phyloP scores from a whole-genome alignment of 2,113 vertebrate genomes.

The Sander lucioperca region DNA sequence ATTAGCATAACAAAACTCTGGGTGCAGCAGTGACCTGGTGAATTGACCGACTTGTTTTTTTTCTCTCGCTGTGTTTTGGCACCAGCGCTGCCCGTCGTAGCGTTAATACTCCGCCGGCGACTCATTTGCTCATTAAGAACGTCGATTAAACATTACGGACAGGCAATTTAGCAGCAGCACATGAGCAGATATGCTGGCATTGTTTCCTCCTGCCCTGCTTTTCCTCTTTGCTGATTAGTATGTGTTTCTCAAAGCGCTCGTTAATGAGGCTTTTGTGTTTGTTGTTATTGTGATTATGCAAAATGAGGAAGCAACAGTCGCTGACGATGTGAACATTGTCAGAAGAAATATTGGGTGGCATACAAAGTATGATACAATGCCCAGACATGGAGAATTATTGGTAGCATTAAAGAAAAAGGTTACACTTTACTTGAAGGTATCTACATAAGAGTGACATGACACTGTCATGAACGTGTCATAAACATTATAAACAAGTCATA shows the following conservation, averaged over 20 bases:
- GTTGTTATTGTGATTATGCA: not conserved
- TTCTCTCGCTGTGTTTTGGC: not conserved
- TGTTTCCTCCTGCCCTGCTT: constrained; percentile 18
- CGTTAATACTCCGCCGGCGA: not conserved
- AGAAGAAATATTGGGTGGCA: not conserved
- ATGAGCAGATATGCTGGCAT: constrained; percentile 8
- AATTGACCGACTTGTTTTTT: not conserved
- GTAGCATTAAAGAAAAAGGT: too few relatives aligned
- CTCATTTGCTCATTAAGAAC: constrained; percentile 41
- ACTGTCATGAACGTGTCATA: too few relatives aligned
- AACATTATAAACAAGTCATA: too few relatives aligned
- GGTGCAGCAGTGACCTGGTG: not conserved
- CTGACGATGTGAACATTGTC: not conserved
- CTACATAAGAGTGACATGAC: too few relatives aligned
- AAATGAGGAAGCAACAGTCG: not conserved
- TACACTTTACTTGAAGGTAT: too few relatives aligned
- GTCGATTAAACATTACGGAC: constrained; percentile 45
- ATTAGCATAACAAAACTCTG: constrained; percentile 5
- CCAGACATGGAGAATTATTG: not conserved
- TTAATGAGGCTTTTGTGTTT: constrained; percentile 7
- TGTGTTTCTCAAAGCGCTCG: not conserved
- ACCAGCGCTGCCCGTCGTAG: too few relatives aligned
- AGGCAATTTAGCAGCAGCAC: constrained; percentile 22
- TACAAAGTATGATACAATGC: not conserved
- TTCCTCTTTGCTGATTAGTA: not conserved